A percentile compares a stretch with the other conserved stretches of the same genome.
Evolutionary conservation across 2,113 vertebrate genomes (phyloP).

Genomic region (Ptilorrhoa leucosticta): DNA sequence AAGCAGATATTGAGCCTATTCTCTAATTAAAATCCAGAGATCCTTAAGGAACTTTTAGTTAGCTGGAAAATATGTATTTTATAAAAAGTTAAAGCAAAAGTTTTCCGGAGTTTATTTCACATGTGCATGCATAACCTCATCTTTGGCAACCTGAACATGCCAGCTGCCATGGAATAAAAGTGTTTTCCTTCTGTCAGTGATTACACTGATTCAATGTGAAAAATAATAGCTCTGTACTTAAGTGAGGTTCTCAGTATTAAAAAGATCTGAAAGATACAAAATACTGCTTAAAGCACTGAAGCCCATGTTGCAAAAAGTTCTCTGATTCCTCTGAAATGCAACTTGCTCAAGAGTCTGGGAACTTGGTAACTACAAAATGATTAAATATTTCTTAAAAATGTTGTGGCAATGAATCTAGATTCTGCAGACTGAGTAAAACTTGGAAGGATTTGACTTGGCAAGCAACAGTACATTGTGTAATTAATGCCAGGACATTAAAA

Average conservation of each 20-base stretch:
- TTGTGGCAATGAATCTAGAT: not conserved
- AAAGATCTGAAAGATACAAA: not conserved
- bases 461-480: fast-evolving
- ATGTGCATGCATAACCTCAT: not conserved
- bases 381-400: not conserved
- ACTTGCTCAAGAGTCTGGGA: not conserved
- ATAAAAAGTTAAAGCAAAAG: not conserved
- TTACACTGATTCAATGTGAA: not conserved
- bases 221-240: not conserved
- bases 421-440: not conserved
- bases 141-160: not conserved
- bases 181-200: not conserved
- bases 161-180: not conserved
- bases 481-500: not conserved
- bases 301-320: not conserved
- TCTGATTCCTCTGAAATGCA: not conserved
- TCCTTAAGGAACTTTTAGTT: not conserved
- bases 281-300: not conserved
- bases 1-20: not conserved
- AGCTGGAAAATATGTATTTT: not conserved
- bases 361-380: not conserved
- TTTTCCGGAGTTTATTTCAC: not conserved
- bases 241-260: not conserved
- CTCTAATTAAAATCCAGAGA: not conserved
- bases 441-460: not conserved